Base-by-base conservation (phyloP, 2,113 vertebrate species). In the Calyptommatus sinebrachiatus region DNA sequence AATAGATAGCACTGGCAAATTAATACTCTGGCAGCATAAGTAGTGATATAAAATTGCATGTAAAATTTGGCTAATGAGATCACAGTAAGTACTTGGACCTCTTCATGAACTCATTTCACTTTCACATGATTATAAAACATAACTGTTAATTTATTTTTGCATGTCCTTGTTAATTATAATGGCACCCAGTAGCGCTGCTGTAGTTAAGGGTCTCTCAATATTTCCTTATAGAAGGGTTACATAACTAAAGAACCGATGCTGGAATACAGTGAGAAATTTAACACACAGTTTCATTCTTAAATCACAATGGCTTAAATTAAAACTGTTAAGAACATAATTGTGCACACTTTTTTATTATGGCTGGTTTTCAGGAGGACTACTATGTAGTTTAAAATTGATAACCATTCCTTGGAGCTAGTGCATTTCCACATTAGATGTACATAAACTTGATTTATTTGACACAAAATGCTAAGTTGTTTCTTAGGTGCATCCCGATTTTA, bases 121-220 rank as follows among this genome's bases (percentile, higher is more conserved):
- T 86, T 76, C 76, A 61, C 79, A 71, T 83, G 41, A 84, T 87
- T 86, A 70, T 87, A 87, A 87, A 86, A 78, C 73, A 78, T 80
- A 84, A 50, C 78, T 85, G 74, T 71, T 86, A 86, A 90, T 87
- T 88, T 26, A 83, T 83, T 91, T 86, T 85, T 85, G 12, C 26
- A 7, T 87, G 79, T 87, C 85, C 83, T 65, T 92, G 71, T 88
- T 91, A 89, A 87, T 90, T 88, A 35, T 79, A 84, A 79, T 76
- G 77, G 26, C 20, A 77, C 85, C 85, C 75, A 81, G 16, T 80
- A 84, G 6, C 35, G 45, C 76, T 86, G 0, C 0, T 81, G 24
- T 79, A 57, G 35, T 84, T 85, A 72, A 45, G 82, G 78, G 75
- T 35, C 80, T 81, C 48, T 77, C n/a, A 73, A 46, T 85, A 12